Percentiles rank a stretch among this genome's conserved stretches.
Conservation (phyloP, 2,797 vertebrate genomes). For the Eleutherodactylus coqui region DNA sequence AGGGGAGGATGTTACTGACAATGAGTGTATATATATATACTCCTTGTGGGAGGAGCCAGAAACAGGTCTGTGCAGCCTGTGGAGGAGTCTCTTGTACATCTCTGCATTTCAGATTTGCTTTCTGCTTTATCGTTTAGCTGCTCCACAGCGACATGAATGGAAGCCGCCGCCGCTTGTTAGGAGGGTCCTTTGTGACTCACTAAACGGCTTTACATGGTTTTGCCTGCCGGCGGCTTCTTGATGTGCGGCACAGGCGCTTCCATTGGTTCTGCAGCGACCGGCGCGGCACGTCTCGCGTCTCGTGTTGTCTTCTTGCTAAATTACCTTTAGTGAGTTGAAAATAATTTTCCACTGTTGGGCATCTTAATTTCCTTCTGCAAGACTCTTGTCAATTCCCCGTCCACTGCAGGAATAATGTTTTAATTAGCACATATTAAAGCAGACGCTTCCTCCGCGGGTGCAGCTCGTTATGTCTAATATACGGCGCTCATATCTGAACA, state of each 20-base stretch:
- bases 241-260: neutral
- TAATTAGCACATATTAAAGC: conserved; percentile 40
- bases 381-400: conserved; percentile 46
- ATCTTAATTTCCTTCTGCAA: conserved; percentile 34
- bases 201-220: neutral
- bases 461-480: conserved; percentile 10
- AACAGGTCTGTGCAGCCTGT: no score
- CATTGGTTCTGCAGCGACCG: neutral
- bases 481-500: neutral
- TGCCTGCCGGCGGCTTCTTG: neutral
- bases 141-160: no score
- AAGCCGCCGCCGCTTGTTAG: neutral
- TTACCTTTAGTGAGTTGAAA: conserved; percentile 2
- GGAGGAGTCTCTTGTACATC: no score
- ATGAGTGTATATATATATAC: no score
- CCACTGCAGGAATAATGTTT: conserved; percentile 34
- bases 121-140: no score
- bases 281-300: neutral
- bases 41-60: no score
- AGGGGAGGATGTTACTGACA: no score
- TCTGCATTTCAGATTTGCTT: no score
- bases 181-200: neutral
- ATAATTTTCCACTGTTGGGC: conserved; percentile 1
- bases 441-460: neutral
- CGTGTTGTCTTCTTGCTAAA: conserved; percentile 1